Evolutionary conservation across 2,113 vertebrate genomes (phyloP).

Genomic region (Setophaga kirtlandii): DNA sequence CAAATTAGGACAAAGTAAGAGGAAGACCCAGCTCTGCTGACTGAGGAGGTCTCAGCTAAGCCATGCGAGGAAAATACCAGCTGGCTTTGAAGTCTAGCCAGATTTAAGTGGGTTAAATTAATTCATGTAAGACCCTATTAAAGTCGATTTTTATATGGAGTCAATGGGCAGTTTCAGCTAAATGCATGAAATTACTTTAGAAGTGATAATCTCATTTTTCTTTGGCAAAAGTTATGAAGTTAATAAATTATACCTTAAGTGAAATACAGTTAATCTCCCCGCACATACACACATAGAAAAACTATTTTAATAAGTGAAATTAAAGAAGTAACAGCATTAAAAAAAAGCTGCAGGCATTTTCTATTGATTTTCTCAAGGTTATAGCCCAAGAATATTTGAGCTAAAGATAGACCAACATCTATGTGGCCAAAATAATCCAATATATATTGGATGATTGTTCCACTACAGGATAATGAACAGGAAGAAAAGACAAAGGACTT

Average conservation of each 20-base stretch:
- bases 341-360: not conserved
- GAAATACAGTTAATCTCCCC: not conserved
- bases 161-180: not conserved
- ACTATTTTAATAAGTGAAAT: not conserved
- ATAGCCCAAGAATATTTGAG: not conserved
- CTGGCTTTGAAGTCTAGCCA: not conserved
- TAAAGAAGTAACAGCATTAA: not conserved
- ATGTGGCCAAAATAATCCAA: not conserved
- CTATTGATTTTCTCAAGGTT: not conserved
- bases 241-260: not conserved
- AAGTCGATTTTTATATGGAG: not conserved
- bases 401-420: not conserved
- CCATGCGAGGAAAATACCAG: not conserved
- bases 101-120: not conserved
- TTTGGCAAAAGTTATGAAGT: not conserved
- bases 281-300: not conserved
- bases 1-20: not conserved
- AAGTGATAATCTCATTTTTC: not conserved
- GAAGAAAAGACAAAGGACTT: not conserved
- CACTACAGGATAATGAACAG: not conserved
- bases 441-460: not conserved
- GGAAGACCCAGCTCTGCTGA: not conserved
- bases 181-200: not conserved
- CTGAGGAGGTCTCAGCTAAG: not conserved
- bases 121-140: not conserved